Evolutionary conservation across 2,113 vertebrate genomes (phyloP).

Genomic region (Nannospalax galili): DNA sequence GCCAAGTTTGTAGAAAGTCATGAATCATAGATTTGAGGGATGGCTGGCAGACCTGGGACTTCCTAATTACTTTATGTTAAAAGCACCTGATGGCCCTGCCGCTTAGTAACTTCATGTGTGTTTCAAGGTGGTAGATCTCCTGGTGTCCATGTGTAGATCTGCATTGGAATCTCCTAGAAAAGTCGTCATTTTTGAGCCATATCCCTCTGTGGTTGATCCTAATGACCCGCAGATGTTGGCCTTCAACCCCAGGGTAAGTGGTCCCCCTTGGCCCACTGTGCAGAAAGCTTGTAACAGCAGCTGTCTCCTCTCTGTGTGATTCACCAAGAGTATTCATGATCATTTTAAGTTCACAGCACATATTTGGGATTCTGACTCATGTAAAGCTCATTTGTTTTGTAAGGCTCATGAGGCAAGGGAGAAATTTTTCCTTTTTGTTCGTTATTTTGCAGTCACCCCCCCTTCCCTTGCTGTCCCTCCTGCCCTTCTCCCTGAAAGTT

Average conservation of each 20-base stretch:
- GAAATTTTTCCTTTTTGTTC: not conserved
- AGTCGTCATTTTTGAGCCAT: constrained; percentile 96
- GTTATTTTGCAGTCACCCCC: not conserved
- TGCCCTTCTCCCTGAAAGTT: not conserved
- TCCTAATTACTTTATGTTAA: not conserved
- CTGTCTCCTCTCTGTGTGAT: not conserved
- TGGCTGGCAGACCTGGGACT: not conserved
- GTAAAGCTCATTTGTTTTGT: not conserved
- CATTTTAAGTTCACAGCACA: not conserved
- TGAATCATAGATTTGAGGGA: not conserved
- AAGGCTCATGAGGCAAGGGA: not conserved
- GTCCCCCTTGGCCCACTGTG: accelerated
- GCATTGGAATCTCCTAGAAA: constrained; percentile 94
- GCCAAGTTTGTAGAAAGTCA: not conserved
- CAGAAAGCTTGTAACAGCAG: not conserved
- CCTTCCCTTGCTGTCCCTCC: not conserved
- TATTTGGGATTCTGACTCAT: not conserved
- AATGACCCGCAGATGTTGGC: constrained; percentile 93
- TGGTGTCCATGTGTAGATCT: constrained; percentile 95
- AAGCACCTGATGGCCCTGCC: not conserved
- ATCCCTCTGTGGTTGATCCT: constrained; percentile 95
- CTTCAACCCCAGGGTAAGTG: constrained; percentile 93
- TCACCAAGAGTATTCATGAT: not conserved
- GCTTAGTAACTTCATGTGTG: constrained; percentile 25
- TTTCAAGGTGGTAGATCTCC: constrained; percentile 92